Evolutionary conservation across 2,888 invertebrate genomes (phyloP).

Genomic region (Glaucopsyche alexis): DNA sequence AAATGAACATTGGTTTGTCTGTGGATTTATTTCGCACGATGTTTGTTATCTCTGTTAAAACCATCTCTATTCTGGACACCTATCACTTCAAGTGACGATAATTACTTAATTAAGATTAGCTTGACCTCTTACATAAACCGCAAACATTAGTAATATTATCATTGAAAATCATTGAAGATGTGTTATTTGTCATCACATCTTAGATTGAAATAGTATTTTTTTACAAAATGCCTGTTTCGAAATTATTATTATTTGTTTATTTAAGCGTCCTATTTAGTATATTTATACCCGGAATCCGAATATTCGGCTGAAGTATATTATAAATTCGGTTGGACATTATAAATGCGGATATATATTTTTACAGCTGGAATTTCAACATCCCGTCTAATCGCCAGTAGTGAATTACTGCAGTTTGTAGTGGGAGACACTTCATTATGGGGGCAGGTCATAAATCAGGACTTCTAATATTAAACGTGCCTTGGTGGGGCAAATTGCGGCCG

Average conservation of each 20-base stretch:
- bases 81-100: too few species aligned
- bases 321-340: conserved; percentile 23
- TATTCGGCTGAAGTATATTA: not conserved
- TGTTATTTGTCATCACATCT: too few species aligned
- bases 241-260: not conserved
- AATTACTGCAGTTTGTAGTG: conserved; percentile 75
- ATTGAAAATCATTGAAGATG: too few species aligned
- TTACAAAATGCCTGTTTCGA: too few species aligned
- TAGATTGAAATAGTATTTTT: too few species aligned
- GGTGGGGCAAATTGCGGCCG: conserved; percentile 72
- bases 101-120: too few species aligned
- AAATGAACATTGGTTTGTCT: too few species aligned
- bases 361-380: conserved; percentile 40
- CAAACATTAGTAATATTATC: too few species aligned
- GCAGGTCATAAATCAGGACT: conserved; percentile 77
- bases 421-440: conserved; percentile 78
- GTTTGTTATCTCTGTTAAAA: too few species aligned
- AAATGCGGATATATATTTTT: conserved; percentile 39
- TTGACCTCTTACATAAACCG: too few species aligned
- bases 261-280: not conserved
- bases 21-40: too few species aligned
- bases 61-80: too few species aligned
- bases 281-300: not conserved
- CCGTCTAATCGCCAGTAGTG: conserved; percentile 68
- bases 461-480: conserved; percentile 81